Evolutionary conservation across 1,140 invertebrate species (phyloP), one percentile per base, ranked within the genome.

Genomic region (Sesamia nonagrioides): DNA sequence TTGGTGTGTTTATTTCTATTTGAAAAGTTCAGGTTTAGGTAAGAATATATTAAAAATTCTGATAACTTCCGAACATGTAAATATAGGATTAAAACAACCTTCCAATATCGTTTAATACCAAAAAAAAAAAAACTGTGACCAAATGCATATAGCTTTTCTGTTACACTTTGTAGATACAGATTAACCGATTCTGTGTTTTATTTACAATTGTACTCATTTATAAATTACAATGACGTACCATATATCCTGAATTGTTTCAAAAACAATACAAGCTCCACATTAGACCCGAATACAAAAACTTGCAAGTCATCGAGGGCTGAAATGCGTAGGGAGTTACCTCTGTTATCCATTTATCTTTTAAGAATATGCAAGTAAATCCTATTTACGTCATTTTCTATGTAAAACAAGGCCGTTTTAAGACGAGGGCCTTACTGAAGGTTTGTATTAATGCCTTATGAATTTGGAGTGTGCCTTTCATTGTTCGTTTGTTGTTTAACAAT

Each of bases 241-340:
- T 45, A 13, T 45, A 50, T n/a, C 45, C 45, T 50, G 15, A n/a
- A 13, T 50, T 50, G 13, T 50, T 50, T 50, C 13, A 50, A 4
- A 4, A n/a, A 50, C 45, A 50, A 50, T n/a, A 50, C 37, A 9
- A 40, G 0, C 1, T 33, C 13, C 54, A 27, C 54, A 56, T 27
- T 4, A 56, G 13, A 3, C 0, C 0, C 21, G 4, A 13, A 27
- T 4, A 33, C 13, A 58, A 33, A 13, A 58, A 42, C 37, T 45
- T 66, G 61, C 61, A 66, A 66, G 3, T 66, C 61, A 66, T 66
- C 4, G n/a, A 9, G 9, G 17, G n/a, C 42, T 18, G 9, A 66
- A 13, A 56, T 58, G 21, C 17, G 27, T 21, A 37, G 37, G 37
- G 21, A 18, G 11, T 42, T 21, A 66, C 2, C n/a, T 1, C 13